These are phyloP conservation scores for Heliconius sara DNA, from an alignment of 2,888 invertebrate genomes.

Conservation along the genomic window DNA sequence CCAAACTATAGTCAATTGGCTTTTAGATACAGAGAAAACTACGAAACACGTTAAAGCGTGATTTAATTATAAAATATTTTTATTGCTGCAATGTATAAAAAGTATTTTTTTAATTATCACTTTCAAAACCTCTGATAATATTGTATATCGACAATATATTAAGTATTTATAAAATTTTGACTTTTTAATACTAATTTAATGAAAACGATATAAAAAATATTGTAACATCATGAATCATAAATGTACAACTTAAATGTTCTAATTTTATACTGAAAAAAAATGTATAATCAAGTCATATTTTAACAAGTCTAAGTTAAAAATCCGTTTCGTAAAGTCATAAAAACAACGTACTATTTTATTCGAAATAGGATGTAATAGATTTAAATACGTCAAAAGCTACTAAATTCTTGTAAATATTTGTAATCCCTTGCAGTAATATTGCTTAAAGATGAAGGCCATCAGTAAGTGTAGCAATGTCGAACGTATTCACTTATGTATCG, in stretches of 20 bases:
- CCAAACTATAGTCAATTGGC: slow-evolving; percentile 89
- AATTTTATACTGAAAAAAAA: background rate
- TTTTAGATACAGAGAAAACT: slow-evolving; percentile 68
- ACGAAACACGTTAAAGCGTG: slow-evolving; percentile 49
- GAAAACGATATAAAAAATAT: background rate
- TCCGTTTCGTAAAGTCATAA: too few relatives aligned
- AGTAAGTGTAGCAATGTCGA: background rate
- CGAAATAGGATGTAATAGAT: background rate
- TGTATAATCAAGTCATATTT: background rate
- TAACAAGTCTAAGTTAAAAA: too few relatives aligned
- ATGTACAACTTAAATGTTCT: background rate
- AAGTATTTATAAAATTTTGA: background rate
- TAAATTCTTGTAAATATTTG: background rate
- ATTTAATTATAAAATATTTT: slow-evolving; percentile 23
- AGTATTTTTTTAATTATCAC: background rate
- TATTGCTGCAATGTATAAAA: background rate
- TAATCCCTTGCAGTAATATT: background rate
- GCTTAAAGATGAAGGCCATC: background rate
- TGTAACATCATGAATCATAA: background rate
- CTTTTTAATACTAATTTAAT: background rate
- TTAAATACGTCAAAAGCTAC: background rate
- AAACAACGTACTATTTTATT: too few relatives aligned
- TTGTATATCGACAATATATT: background rate
- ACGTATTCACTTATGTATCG: background rate
- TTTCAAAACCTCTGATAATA: background rate